phyloP scores from a whole-genome alignment of 2,113 vertebrate species.

The Oenanthe melanoleuca region DNA sequence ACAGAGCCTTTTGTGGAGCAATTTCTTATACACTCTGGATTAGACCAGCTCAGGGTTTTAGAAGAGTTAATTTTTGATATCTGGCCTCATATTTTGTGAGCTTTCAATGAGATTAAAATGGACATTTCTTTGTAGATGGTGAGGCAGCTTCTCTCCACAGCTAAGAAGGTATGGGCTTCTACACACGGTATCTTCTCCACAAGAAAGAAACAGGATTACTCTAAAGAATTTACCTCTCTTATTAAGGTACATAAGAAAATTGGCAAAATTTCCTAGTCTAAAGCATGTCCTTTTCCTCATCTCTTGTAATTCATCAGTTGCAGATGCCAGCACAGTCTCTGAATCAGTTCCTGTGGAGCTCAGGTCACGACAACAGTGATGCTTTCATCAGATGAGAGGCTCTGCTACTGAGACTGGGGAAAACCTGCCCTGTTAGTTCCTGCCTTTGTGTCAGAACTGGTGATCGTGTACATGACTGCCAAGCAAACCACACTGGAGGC shows the following conservation, averaged over 20 bases:
- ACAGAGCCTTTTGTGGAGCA: background rate
- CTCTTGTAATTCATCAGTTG: background rate
- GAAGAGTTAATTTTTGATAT: background rate
- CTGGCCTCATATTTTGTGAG: accelerated
- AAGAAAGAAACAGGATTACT: background rate
- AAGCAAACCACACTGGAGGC: background rate
- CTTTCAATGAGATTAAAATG: background rate
- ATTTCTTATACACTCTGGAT: background rate
- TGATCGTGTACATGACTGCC: background rate
- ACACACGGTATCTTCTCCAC: background rate
- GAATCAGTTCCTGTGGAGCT: background rate
- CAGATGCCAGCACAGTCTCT: background rate
- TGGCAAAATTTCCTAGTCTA: background rate
- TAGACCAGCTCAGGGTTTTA: background rate
- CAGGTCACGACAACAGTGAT: accelerated
- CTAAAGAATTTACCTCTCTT: background rate
- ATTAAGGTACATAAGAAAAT: background rate
- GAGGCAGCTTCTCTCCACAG: background rate
- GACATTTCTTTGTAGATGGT: background rate
- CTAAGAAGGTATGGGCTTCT: background rate
- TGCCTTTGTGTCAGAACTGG: background rate
- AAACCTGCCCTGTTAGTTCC: background rate
- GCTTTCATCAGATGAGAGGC: background rate
- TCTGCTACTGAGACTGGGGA: accelerated
- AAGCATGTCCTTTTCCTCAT: background rate